A percentile compares a stretch with the other conserved stretches of the same genome.
Evolutionary conservation across 2,113 vertebrate genomes (phyloP).

Genomic region (Ceratotherium simum): DNA sequence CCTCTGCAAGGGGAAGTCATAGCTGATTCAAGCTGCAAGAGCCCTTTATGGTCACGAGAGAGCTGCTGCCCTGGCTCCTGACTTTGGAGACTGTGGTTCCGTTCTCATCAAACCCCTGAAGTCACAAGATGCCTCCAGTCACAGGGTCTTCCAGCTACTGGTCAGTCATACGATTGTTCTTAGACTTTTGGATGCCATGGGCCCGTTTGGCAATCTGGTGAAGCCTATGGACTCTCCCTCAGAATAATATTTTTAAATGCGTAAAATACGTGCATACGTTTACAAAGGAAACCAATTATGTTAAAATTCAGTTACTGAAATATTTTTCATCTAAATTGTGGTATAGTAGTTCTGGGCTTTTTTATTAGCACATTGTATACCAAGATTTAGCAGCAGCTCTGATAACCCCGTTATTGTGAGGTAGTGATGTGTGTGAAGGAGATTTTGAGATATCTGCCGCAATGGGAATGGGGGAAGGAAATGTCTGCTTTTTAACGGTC

Average conservation of each 20-base stretch:
- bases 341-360: neutral
- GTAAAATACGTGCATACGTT: neutral
- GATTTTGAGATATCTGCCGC: neutral
- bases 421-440: neutral
- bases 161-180: neutral
- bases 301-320: neutral
- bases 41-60: neutral
- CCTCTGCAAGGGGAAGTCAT: neutral
- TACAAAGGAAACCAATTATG: neutral
- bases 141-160: neutral
- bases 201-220: neutral
- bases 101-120: neutral
- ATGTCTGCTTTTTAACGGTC: neutral
- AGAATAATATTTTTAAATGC: conserved; percentile 7
- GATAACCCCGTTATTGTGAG: neutral
- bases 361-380: neutral
- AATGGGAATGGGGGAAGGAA: neutral
- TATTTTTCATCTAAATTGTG: neutral
- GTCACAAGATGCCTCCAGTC: neutral
- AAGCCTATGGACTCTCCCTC: neutral
- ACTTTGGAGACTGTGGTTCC: neutral
- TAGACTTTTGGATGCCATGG: neutral
- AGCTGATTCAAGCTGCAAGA: neutral
- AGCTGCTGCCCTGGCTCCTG: neutral
- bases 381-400: neutral